A percentile compares a stretch with the other conserved stretches of the same genome.
These are phyloP conservation scores for Dascyllus trimaculatus DNA, from an alignment of 2,113 vertebrate genomes.

Conservation along the genomic window DNA sequence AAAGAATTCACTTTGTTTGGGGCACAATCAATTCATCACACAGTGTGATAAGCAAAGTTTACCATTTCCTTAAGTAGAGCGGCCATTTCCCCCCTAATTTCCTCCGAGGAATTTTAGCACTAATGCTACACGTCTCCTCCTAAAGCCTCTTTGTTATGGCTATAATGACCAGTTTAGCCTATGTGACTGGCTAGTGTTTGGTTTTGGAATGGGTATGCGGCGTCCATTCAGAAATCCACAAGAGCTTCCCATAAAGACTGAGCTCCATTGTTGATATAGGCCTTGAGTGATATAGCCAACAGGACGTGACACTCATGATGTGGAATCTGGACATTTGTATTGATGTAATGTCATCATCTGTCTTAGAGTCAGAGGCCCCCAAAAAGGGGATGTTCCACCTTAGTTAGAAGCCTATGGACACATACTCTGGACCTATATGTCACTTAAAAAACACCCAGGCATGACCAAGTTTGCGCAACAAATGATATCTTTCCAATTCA, in stretches of 20 bases:
- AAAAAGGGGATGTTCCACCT: constrained; percentile 21
- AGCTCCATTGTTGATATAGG: constrained; percentile 73
- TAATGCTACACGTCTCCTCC: constrained; percentile 74
- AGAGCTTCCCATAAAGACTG: constrained; percentile 63
- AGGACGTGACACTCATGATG: constrained; percentile 69
- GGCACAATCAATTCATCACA: constrained; percentile 65
- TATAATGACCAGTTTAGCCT: constrained; percentile 71
- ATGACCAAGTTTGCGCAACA: background rate
- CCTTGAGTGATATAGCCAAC: constrained; percentile 62
- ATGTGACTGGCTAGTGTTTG: constrained; percentile 79
- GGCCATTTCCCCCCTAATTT: constrained; percentile 61
- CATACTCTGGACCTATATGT: background rate
- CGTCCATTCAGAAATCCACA: constrained; percentile 72
- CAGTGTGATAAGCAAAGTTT: constrained; percentile 64
- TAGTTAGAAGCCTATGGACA: constrained; percentile 1
- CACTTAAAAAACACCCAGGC: background rate
- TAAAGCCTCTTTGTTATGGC: constrained; percentile 80
- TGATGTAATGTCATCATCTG: constrained; percentile 56
- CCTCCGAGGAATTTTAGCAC: constrained; percentile 65
- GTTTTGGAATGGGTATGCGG: constrained; percentile 67
- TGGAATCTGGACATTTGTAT: constrained; percentile 72
- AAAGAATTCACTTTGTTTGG: constrained; percentile 54
- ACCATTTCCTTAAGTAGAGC: constrained; percentile 70
- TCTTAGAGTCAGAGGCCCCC: constrained; percentile 32
- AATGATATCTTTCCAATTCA: background rate